phyloP scores from a whole-genome alignment of 2,113 vertebrate genomes.

The Dascyllus trimaculatus region DNA sequence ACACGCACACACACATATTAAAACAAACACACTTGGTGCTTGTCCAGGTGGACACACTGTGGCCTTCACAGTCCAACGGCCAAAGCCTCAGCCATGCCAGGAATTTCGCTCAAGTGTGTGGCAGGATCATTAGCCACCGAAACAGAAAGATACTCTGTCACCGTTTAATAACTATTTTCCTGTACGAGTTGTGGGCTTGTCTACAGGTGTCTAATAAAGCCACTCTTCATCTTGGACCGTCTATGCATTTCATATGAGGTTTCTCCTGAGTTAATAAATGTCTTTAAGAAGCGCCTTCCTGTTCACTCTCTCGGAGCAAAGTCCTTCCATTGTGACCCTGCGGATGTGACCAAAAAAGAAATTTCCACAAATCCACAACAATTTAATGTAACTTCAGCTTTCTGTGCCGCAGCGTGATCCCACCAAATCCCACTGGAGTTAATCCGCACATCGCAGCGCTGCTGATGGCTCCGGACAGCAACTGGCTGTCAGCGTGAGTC shows the following conservation, averaged over 20 bases:
- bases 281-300: conserved; percentile 23
- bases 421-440: conserved; percentile 48
- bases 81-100: conserved; percentile 70
- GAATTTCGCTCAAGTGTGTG: conserved; percentile 78
- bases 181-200: conserved; percentile 37
- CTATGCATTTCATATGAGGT: conserved; percentile 13
- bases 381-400: conserved; percentile 51
- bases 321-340: conserved; percentile 17
- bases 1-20: conserved; percentile 8
- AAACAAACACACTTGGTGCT: conserved; percentile 8
- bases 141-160: conserved; percentile 58
- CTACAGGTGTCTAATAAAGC: conserved; percentile 44
- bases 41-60: conserved; percentile 17
- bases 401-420: conserved; percentile 42
- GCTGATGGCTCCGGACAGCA: conserved; percentile 39
- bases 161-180: conserved; percentile 53
- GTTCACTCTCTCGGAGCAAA: conserved; percentile 3
- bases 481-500: conserved; percentile 42
- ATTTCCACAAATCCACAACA: conserved; percentile 42
- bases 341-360: conserved; percentile 31
- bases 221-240: conserved; percentile 23
- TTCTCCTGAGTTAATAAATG: conserved; percentile 24
- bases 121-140: conserved; percentile 61
- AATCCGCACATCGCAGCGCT: conserved; percentile 39
- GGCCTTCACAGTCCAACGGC: conserved; percentile 63